These are phyloP conservation scores for Caradrina clavipalpis DNA, from an alignment of 2,888 invertebrate genomes.

Conservation along the genomic window DNA sequence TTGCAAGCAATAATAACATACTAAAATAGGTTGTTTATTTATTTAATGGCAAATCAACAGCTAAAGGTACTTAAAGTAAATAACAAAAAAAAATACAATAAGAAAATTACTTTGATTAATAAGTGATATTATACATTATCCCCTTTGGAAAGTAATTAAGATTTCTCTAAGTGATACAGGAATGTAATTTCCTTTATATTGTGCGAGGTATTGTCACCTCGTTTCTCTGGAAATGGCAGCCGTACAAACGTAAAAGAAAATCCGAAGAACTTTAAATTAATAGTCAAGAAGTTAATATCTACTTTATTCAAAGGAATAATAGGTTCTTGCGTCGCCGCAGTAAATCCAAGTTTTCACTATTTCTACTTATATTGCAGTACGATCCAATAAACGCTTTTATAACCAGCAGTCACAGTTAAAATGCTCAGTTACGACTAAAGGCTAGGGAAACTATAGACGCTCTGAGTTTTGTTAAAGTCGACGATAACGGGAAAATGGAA, in stretches of 20 bases:
- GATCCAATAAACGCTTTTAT: conserved; percentile 7
- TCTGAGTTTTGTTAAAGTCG: neutral
- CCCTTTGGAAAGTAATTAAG: neutral
- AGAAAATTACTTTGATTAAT: too few relatives aligned
- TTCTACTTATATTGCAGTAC: neutral
- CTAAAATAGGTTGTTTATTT: too few relatives aligned
- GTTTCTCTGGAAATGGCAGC: neutral
- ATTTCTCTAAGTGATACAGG: conserved; percentile 6
- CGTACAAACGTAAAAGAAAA: too few relatives aligned
- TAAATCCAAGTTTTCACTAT: neutral
- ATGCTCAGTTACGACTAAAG: neutral
- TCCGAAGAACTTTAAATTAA: neutral
- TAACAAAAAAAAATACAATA: too few relatives aligned
- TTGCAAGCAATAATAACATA: neutral
- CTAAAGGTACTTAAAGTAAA: too few relatives aligned
- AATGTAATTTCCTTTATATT: conserved; percentile 31
- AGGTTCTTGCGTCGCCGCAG: neutral
- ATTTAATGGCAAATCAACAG: too few relatives aligned
- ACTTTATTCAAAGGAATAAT: neutral
- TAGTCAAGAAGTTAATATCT: neutral
- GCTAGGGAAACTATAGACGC: neutral
- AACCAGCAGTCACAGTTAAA: neutral
- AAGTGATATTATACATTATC: too few relatives aligned
- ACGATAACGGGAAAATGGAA: conserved; percentile 5
- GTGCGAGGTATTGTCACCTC: neutral